phyloP scores from a whole-genome alignment of 1,140 invertebrate species.

The Drosophila navojoa region DNA sequence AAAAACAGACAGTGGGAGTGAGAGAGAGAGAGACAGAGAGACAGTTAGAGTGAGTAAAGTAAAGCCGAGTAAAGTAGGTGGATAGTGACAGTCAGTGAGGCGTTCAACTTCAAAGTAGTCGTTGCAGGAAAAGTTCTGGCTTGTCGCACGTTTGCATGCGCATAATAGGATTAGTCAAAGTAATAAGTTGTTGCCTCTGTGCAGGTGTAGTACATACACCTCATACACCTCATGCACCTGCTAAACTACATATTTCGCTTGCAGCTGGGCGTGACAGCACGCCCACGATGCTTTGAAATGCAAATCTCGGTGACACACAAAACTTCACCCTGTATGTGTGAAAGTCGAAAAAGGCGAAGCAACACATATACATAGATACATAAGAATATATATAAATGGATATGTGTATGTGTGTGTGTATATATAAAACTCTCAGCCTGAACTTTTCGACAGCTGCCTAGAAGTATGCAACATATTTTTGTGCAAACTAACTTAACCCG shows the following conservation, averaged over 20 bases:
- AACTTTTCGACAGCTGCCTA: constrained; percentile 65
- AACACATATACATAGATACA: no score
- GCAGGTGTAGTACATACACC: constrained; percentile 15
- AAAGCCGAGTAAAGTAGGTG: constrained; percentile 5
- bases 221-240: constrained; percentile 4
- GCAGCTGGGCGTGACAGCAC: constrained; percentile 36
- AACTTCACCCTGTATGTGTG: constrained; percentile 17
- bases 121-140: constrained; percentile 61
- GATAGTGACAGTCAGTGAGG: constrained; percentile 54
- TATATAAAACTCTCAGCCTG: constrained; percentile 5
- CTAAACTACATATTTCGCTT: not conserved
- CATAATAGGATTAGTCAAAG: constrained; percentile 81
- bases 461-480: constrained; percentile 76
- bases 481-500: constrained; percentile 43
- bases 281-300: constrained; percentile 62
- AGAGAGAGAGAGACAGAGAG: not conserved
- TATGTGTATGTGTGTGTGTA: no score
- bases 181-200: constrained; percentile 73
- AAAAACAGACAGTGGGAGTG: constrained; percentile 22
- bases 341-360: not conserved
- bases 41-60: not conserved
- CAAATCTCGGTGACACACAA: constrained; percentile 65
- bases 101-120: constrained; percentile 75
- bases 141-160: constrained; percentile 79
- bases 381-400: no score